Evolutionary conservation across 2,113 vertebrate genomes (phyloP).

Genomic region (Phylloscopus whistleri): DNA sequence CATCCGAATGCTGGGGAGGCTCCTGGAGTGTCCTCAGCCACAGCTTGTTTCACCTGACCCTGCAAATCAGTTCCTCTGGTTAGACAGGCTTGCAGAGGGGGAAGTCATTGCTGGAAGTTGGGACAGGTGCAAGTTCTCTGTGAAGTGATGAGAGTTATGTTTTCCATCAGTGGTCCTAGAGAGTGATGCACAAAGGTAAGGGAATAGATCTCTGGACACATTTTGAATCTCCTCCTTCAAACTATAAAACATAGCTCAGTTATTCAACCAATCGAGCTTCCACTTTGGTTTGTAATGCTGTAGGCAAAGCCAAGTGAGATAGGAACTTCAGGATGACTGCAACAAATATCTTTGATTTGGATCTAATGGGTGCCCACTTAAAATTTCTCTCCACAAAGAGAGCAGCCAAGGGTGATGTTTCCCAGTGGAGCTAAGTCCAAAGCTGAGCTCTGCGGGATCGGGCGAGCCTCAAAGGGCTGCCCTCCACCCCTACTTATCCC

Average conservation of each 20-base stretch:
- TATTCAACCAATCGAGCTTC: neutral
- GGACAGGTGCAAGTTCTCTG: neutral
- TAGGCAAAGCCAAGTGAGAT: neutral
- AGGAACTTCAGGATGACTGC: neutral
- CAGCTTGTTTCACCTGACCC: neutral
- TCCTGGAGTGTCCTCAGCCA: neutral
- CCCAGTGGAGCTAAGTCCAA: neutral
- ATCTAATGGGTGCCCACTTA: neutral
- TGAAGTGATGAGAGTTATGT: neutral
- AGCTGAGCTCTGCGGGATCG: fast-evolving
- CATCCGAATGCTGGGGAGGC: neutral
- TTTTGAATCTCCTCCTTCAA: neutral
- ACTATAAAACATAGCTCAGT: neutral
- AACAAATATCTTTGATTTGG: neutral
- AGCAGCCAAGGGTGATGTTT: neutral
- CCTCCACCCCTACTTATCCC: neutral
- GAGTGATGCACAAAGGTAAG: neutral
- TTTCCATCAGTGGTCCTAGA: neutral
- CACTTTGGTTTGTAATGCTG: neutral
- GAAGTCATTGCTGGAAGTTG: neutral
- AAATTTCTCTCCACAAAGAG: neutral
- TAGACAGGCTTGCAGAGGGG: neutral
- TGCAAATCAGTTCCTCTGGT: neutral
- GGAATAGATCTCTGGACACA: too few species aligned
- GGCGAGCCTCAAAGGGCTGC: neutral